Evolutionary conservation across 2,888 invertebrate genomes (phyloP).

Genomic region (Drosophila bunnanda): DNA sequence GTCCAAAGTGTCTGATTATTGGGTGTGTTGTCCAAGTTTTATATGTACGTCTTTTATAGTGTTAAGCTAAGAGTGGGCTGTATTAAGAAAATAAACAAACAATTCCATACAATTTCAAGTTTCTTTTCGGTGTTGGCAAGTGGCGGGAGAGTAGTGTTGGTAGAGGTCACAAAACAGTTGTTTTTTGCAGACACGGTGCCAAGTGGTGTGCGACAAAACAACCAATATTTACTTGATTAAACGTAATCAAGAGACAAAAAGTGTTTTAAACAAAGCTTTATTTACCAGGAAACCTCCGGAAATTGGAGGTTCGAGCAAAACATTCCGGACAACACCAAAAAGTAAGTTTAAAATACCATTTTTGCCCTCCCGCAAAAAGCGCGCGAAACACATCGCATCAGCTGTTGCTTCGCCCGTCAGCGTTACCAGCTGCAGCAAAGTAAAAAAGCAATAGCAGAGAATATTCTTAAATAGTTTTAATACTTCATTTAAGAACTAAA

Average conservation of each 20-base stretch:
- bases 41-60: conserved; percentile 27
- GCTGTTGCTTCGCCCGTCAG: conserved; percentile 23
- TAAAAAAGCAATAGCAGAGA: not conserved
- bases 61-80: conserved; percentile 28
- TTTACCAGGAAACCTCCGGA: not conserved
- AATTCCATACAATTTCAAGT: not conserved
- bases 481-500: not conserved
- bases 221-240: not conserved
- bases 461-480: not conserved
- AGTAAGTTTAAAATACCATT: conserved; percentile 44
- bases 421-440: not conserved
- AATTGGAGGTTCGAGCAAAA: not conserved
- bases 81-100: conserved; percentile 25
- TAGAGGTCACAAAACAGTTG: not conserved
- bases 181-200: conserved; percentile 13
- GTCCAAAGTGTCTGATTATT: conserved; percentile 47
- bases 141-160: conserved; percentile 3
- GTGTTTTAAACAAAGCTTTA: not conserved
- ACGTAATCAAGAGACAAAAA: not conserved
- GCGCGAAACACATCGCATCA: conserved; percentile 71
- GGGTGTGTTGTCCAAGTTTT: conserved; percentile 14
- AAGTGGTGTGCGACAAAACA: not conserved
- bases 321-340: conserved; percentile 23
- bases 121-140: not conserved
- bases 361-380: conserved; percentile 49